Percentiles rank a stretch among this genome's conserved stretches.
These are phyloP conservation scores for Protonibea diacanthus DNA, from an alignment of 2,797 vertebrate genomes.

Conservation along the genomic window DNA sequence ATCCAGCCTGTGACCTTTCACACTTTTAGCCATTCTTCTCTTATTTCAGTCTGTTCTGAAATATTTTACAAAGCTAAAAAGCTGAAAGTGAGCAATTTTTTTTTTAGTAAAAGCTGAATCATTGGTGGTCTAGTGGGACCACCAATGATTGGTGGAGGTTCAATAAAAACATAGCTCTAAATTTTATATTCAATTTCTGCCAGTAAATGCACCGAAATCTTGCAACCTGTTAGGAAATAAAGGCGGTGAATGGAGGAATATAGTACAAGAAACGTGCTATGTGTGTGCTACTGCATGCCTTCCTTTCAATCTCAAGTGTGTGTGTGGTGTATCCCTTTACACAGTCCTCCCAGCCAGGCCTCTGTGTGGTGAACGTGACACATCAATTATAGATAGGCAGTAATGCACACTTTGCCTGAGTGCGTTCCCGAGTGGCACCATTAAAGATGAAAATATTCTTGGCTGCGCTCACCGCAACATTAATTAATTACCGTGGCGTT, in stretches of 20 bases:
- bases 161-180: too few species aligned
- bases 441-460: constrained; percentile 73
- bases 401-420: constrained; percentile 82
- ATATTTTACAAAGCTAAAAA: neutral
- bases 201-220: too few species aligned
- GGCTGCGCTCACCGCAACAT: constrained; percentile 48
- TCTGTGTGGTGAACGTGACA: constrained; percentile 57
- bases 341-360: constrained; percentile 47
- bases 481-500: constrained; percentile 67
- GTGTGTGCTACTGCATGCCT: constrained; percentile 20
- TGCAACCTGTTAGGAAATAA: neutral
- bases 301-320: constrained; percentile 39
- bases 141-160: too few species aligned
- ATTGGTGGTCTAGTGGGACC: neutral
- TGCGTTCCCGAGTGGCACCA: constrained; percentile 59
- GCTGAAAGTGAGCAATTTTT: too few species aligned
- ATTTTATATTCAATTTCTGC: too few species aligned
- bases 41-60: neutral
- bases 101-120: neutral
- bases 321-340: constrained; percentile 72
- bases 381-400: constrained; percentile 82
- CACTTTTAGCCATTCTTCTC: neutral
- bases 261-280: neutral
- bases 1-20: constrained; percentile 2
- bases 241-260: neutral